Evolutionary conservation across 2,113 vertebrate genomes (phyloP), one percentile per base, ranked within the genome.

Genomic region (Sinocyclocheilus rhinocerous): DNA sequence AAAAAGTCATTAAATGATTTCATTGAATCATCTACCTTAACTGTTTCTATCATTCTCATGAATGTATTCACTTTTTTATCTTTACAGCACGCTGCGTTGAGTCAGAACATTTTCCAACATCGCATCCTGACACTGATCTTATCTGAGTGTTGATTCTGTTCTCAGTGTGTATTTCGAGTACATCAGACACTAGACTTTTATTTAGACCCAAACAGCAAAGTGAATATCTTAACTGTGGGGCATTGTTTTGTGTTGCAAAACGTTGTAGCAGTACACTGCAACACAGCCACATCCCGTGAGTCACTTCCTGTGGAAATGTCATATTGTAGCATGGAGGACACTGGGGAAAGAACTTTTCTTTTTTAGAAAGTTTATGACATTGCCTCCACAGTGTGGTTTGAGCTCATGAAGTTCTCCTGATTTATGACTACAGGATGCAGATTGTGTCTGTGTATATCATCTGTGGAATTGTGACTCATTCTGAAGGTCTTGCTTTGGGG

Each of bases 251-350:
- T 59, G 55, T 69, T 67, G 42, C 79, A 70, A 26, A 76, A 85
- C 18, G 83, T 67, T 87, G 75, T 76, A 87, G 85, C 76, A 86
- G n/a, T 81, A 84, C 52, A 85, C 79, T 87, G 85, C 87, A 84
- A 78, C 80, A 76, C 86, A 84, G 86, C 90, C 90, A 89, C 90
- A 89, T 90, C 89, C 89, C 89, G 90, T 92, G 89, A 91, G 86
- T 92, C 91, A 91, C 55, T 90, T 92, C 91, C 90, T 92, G 88
- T 90, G 89, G 87, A 92, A 92, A 92, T 90, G 90, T 90, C 87
- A 91, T 82, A 72, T 63, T 75, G 85, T 84, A 76, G 86, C 85
- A 79, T 36, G 85, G 87, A 83, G 86, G 87, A 90, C 85, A 87
- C 89, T 52, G 85, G 50, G 84, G 88, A 86, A 83, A 84, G 85